Evolutionary conservation across 2,888 invertebrate species (phyloP), one percentile per base, ranked within the genome.

Genomic region (Rhynchonema sp.): DNA sequence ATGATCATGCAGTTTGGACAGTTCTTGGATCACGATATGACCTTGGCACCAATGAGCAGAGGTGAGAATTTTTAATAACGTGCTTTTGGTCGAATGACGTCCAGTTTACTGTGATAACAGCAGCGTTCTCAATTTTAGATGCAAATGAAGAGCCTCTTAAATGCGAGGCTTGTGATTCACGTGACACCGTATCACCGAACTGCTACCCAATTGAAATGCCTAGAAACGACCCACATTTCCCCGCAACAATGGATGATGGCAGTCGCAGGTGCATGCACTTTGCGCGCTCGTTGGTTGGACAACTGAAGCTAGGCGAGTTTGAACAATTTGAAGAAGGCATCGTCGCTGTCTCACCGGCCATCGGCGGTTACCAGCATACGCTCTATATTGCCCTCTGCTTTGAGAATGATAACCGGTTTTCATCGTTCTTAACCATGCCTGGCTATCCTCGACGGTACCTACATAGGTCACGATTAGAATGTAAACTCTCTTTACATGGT

Each of bases 131-230:
- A 38, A 38, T 38, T 38, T 38, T 17, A 38, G 38, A 38, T 38
- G 68, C 72, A 2, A 64, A 67, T 55, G 69, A 69, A 54, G 64
- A 67, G 27, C 65, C 69, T 29, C 63, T 72, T n/a, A 70, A 72
- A 63, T 72, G 72, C 52, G 66, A 66, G 20, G 81, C 86, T 0
- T 92, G 92, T 72, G 87, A 91, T 70, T 87, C 90, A 0, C 80
- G 84, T 0, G 80, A 84, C 58, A 86, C 86, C 0, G 87, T 91
- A 0, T 92, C 92, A 72, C 88, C 89, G 0, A 91, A 92, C 72
- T 92, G 92, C 72, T 85, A 86, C 77, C 92, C 92, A 0, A 88
- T 92, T 77, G 85, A 85, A 0, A 84, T 92, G 0, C 91, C 91
- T 0, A 74, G 83, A 0, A 85, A 86, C 0, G 92, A 92, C 74